Evolutionary conservation across 2,888 invertebrate species (phyloP), one percentile per base, ranked within the genome.

Genomic region (Aproaerema taeniolella): DNA sequence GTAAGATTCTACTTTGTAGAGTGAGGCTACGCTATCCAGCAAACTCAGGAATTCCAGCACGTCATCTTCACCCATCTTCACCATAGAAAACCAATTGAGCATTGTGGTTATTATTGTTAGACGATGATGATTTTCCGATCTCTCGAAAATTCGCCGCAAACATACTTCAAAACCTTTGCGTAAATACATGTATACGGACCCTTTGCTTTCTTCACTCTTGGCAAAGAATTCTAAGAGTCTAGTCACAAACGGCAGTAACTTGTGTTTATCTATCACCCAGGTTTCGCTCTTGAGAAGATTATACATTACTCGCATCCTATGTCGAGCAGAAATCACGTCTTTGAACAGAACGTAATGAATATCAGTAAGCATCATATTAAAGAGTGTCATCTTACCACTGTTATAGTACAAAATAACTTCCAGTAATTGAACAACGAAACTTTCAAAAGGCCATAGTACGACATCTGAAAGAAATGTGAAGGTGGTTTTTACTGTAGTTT

Each of bases 91-190:
- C 88, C 89, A 89, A 36, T 80, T 69, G 28, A 89, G 56, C 78
- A 90, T 87, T 2, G 70, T 75, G 4, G 70, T 67, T 12, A 90
- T 76, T 32, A 89, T 73, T 8, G 72, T 58, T 14, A 89, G 54
- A 9, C 89, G 61, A 49, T 88, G 75, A 2, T 66, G 51, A 37
- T 88, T 88, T 2, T 71, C 54, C 9, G 88, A 72, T 46, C 88
- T 81, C 33, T 81, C 75, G 10, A 89, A 82, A 8, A 88, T 78
- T 12, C 88, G 74, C 17, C 85, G 73, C 1, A 91, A 53, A 47
- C 89, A 90, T 1, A 88, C 79, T 53, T 89, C 89, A 5, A 90
- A 72, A 1, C 89, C 88, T 47, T 79, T 87, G 25, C 71, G 73
- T 38, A 90, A 51, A 28, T 70, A 67, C 1, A 52, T 58, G 37